These are phyloP conservation scores for Caenorhabditis angaria DNA, from an alignment of 2,888 invertebrate genomes.

Conservation along the genomic window DNA sequence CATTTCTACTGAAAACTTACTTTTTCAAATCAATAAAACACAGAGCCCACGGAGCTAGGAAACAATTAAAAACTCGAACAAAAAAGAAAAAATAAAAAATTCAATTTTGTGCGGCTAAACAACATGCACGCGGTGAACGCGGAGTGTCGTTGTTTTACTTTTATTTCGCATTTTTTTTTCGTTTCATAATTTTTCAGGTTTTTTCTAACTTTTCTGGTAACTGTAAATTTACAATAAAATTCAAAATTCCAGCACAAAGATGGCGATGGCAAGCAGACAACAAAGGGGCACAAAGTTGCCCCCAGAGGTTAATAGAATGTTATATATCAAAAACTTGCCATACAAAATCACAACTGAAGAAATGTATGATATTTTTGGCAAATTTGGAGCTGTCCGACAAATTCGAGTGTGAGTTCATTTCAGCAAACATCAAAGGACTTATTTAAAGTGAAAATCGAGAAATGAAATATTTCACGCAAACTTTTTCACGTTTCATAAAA, in stretches of 20 bases:
- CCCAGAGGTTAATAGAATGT: constrained; percentile 92
- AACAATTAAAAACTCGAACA: not conserved
- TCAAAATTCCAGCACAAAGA: constrained; percentile 27
- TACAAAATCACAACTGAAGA: constrained; percentile 99
- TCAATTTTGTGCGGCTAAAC: not conserved
- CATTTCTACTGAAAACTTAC: constrained; percentile 24
- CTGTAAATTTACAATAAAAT: not conserved
- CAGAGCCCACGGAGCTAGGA: no score
- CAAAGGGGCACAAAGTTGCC: constrained; percentile 81
- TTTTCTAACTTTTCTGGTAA: not conserved
- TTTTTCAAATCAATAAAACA: not conserved
- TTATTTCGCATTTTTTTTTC: not conserved
- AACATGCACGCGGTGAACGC: not conserved
- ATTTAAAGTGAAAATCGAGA: no score
- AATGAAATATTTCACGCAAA: no score
- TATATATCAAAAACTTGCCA: constrained; percentile 95
- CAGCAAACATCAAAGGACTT: no score
- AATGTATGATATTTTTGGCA: constrained; percentile 99
- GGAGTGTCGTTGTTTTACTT: not conserved
- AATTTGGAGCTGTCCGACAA: constrained; percentile 98
- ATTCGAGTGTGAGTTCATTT: constrained; percentile 88
- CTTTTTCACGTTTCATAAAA: no score
- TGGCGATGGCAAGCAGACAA: constrained; percentile 70
- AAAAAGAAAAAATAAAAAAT: not conserved
- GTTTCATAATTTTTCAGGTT: not conserved